These are phyloP conservation scores for Stenoptilia bipunctidactyla DNA, from an alignment of 2,888 invertebrate species.

Conservation along the genomic window DNA sequence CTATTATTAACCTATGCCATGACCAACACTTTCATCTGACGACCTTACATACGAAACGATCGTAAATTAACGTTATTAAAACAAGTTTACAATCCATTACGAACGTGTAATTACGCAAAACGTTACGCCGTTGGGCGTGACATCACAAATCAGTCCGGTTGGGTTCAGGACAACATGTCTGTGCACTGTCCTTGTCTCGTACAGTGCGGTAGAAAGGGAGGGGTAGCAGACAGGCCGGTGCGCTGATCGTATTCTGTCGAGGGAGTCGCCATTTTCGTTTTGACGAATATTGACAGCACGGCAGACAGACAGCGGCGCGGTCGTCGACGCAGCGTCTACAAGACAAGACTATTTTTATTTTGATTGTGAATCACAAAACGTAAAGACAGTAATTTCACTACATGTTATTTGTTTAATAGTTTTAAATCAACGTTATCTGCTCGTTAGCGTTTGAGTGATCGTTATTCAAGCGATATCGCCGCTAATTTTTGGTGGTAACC, in stretches of 20 bases:
- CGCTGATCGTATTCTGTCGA: constrained; percentile 68
- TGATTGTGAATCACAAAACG: constrained; percentile 49
- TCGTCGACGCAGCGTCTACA: constrained; percentile 64
- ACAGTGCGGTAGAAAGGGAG: constrained; percentile 26
- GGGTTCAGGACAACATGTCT: constrained; percentile 59
- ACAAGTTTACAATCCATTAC: constrained; percentile 60
- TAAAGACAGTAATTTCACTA: constrained; percentile 30
- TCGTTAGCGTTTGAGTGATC: constrained; percentile 40
- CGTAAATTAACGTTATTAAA: constrained; percentile 63
- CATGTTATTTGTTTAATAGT: constrained; percentile 30
- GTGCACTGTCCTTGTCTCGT: constrained; percentile 31
- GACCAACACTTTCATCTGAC: constrained; percentile 49
- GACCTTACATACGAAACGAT: constrained; percentile 51
- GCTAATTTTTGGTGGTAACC: constrained; percentile 62
- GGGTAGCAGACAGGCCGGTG: constrained; percentile 36
- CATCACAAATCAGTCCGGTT: constrained; percentile 68
- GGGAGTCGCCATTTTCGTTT: constrained; percentile 80
- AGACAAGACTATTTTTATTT: constrained; percentile 61
- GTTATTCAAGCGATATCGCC: constrained; percentile 25
- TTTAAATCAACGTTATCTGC: constrained; percentile 38
- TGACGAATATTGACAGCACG: constrained; percentile 81
- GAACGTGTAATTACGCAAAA: constrained; percentile 67
- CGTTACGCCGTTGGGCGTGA: constrained; percentile 72
- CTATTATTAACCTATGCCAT: constrained; percentile 45
- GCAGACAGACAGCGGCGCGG: constrained; percentile 62